Evolutionary conservation across 2,888 invertebrate species (phyloP), one percentile per base, ranked within the genome.

Genomic region (Ditylenchus weischeri): DNA sequence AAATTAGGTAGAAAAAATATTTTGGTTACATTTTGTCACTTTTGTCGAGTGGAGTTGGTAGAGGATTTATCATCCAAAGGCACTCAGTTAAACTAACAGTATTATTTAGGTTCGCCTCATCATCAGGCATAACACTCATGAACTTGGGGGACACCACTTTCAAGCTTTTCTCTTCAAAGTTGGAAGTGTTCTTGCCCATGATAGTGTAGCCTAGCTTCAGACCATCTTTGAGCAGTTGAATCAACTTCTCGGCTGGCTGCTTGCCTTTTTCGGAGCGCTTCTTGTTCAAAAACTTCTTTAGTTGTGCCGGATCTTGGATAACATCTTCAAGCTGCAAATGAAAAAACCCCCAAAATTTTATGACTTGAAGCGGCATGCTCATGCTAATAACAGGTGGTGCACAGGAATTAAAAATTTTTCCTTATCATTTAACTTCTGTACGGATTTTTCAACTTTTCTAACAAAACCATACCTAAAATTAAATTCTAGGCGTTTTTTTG

Each of bases 161-260:
- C 68, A 70, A 61, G 29, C 60, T 72, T 43, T 69, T 69, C 35
- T 69, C 57, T 51, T 70, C 70, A 38, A 70, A 21, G 13, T 68
- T 62, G 50, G 71, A 68, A n/a, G 66, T 59, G 47, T 70, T 50
- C n/a, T 68, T 49, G 4, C 71, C n/a, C 7, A 48, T 29, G 48
- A 66, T 48, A 8, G 67, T 50, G 36, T 66, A 66, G 59, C 67
- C 67, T 10, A 66, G 18, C 21, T 66, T 66, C 19, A 66, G 21
- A 6, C 65, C 67, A 19, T 66, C 65, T 21, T 65, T 64, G n/a
- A 66, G 11, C 38, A 66, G 18, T 21, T 65, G 23, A 29, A 66
- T 57, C 18, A 66, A 11, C 11, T 36, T 21, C 1, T 11, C 15
- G 21, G 29, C 21, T 19, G 63, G 63, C 15, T 63, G 51, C 48